Conservation (phyloP, 2,888 invertebrate species). For the Adelphocoris suturalis region DNA sequence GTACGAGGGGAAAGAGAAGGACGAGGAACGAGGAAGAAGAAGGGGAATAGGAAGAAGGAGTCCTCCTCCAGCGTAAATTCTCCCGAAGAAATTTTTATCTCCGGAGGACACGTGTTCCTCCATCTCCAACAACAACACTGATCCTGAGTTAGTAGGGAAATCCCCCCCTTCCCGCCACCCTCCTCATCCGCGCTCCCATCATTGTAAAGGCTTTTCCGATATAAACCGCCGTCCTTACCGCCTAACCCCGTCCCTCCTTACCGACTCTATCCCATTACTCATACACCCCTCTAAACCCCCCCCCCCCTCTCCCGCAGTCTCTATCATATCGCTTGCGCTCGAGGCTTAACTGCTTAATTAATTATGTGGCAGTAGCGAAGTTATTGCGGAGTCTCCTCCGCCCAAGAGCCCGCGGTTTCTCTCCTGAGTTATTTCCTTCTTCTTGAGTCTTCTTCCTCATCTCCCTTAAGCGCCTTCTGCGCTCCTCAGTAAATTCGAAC, state of each 20-base stretch:
- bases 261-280: conserved; percentile 47
- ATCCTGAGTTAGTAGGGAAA: conserved; percentile 67
- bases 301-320: not conserved
- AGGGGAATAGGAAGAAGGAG: not conserved
- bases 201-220: conserved; percentile 62
- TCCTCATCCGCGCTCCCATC: not conserved
- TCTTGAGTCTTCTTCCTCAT: not conserved
- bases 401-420: not conserved
- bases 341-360: conserved; percentile 70
- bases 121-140: conserved; percentile 52
- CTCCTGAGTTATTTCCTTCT: conserved; percentile 33
- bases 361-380: conserved; percentile 66
- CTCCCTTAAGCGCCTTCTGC: not conserved
- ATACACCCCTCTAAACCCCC: conserved; percentile 18
- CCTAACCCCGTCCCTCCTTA: conserved; percentile 1
- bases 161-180: not conserved
- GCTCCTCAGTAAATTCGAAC: too few relatives aligned
- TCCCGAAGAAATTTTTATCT: conserved; percentile 62
- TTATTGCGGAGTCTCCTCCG: conserved; percentile 58
- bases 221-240: conserved; percentile 42
- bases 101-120: conserved; percentile 63
- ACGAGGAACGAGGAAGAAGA: not conserved
- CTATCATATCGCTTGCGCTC: conserved; percentile 37
- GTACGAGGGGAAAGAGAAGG: not conserved
- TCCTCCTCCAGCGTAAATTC: conserved; percentile 46